These are phyloP conservation scores for Nesogale talazaci DNA, from an alignment of 2,113 vertebrate genomes.

Conservation along the genomic window DNA sequence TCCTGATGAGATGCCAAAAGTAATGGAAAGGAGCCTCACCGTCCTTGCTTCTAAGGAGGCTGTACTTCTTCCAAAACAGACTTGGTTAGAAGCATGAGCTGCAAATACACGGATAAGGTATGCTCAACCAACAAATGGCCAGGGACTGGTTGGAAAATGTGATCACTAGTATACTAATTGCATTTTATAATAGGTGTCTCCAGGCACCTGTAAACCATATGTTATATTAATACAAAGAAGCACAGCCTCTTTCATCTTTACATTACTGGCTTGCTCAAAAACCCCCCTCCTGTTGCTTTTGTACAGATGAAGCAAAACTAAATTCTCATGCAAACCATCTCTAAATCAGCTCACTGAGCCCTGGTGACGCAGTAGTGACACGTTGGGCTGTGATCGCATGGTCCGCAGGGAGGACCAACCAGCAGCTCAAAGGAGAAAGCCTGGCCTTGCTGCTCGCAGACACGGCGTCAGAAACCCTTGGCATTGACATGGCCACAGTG, in stretches of 20 bases:
- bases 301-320: constrained; percentile 23
- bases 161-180: neutral
- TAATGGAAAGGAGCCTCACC: no score
- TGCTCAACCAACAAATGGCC: neutral
- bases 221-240: neutral
- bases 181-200: neutral
- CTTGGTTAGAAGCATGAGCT: neutral
- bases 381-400: no score
- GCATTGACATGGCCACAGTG: no score
- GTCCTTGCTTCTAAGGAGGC: no score
- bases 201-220: no score
- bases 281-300: neutral
- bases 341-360: constrained; percentile 10
- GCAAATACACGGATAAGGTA: constrained; percentile 3
- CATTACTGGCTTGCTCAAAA: neutral
- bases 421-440: no score
- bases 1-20: no score
- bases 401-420: no score
- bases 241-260: neutral
- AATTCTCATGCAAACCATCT: constrained; percentile 24
- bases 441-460: no score
- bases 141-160: neutral
- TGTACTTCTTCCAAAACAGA: no score
- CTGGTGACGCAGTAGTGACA: no score
- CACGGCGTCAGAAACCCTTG: no score